phyloP scores from a whole-genome alignment of 2,888 invertebrate genomes.

The Hyalella azteca region DNA sequence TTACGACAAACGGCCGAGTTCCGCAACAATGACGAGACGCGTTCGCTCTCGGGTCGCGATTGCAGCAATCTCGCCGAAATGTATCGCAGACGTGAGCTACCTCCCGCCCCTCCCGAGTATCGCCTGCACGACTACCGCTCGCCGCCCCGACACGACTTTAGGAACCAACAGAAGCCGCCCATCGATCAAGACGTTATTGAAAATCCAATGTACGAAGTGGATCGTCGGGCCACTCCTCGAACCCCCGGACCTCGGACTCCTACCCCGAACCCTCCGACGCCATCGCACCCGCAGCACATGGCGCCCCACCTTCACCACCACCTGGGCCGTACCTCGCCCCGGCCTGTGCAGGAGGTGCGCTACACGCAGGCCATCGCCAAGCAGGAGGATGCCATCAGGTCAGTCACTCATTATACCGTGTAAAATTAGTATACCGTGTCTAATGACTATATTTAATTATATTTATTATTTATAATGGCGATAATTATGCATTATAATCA shows the following conservation, averaged over 20 bases:
- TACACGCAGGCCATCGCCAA: constrained; percentile 44
- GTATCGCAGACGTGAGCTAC: constrained; percentile 51
- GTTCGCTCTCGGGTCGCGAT: constrained; percentile 54
- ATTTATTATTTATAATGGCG: too few species aligned
- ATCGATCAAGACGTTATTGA: constrained; percentile 57
- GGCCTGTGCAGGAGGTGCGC: constrained; percentile 38
- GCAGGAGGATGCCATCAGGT: constrained; percentile 45
- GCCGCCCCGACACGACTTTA: constrained; percentile 50
- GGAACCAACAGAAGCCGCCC: constrained; percentile 47
- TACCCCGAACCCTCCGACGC: constrained; percentile 36
- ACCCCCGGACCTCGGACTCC: constrained; percentile 42
- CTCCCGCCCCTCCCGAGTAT: constrained; percentile 55
- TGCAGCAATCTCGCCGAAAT: constrained; percentile 50
- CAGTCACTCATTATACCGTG: background rate
- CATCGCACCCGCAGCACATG: constrained; percentile 41
- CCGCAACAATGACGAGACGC: constrained; percentile 52
- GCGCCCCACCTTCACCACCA: constrained; percentile 38
- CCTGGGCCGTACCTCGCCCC: constrained; percentile 24
- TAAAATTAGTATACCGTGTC: too few species aligned
- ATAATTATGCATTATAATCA: too few species aligned
- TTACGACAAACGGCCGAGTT: constrained; percentile 49
- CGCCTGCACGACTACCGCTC: constrained; percentile 54
- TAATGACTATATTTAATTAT: too few species aligned
- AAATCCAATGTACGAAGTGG: constrained; percentile 49
- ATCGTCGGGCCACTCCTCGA: constrained; percentile 40